Conservation (phyloP, 2,888 invertebrate species). For the Listrodromus nycthemerus region DNA sequence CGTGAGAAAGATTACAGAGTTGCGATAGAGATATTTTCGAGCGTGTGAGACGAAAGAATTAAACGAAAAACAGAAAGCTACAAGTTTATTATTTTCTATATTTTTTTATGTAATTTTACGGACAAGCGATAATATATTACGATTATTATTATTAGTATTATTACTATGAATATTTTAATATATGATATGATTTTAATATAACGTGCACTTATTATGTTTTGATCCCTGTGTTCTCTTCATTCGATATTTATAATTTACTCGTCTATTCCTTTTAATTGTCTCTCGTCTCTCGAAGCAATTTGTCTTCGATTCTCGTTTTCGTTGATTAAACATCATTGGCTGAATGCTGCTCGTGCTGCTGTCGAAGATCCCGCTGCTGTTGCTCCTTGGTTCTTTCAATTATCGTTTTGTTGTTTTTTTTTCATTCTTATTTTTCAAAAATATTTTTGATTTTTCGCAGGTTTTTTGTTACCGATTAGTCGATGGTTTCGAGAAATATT, state of each 20-base stretch:
- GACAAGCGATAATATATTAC: slow-evolving; percentile 81
- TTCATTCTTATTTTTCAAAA: background rate
- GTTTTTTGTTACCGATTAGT: slow-evolving; percentile 21
- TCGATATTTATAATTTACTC: slow-evolving; percentile 38
- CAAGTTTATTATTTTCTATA: slow-evolving; percentile 84
- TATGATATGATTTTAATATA: slow-evolving; percentile 83
- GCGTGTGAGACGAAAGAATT: slow-evolving; percentile 70
- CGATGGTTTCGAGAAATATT: slow-evolving; percentile 11
- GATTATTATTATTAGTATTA: slow-evolving; percentile 74
- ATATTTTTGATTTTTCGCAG: slow-evolving; percentile 11
- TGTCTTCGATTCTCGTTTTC: slow-evolving; percentile 10
- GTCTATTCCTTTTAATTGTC: slow-evolving; percentile 47
- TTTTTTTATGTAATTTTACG: slow-evolving; percentile 84
- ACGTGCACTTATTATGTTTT: slow-evolving; percentile 80
- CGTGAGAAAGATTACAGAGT: slow-evolving; percentile 67
- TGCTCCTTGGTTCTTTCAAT: slow-evolving; percentile 33
- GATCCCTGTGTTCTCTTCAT: slow-evolving; percentile 77
- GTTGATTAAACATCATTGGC: slow-evolving; percentile 37
- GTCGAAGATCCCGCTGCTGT: slow-evolving; percentile 35
- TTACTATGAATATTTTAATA: slow-evolving; percentile 84
- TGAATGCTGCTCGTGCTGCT: slow-evolving; percentile 50
- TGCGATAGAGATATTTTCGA: slow-evolving; percentile 75
- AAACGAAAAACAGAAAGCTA: slow-evolving; percentile 74
- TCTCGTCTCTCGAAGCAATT: slow-evolving; percentile 35
- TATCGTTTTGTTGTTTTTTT: background rate